Base-by-base conservation (phyloP, 2,797 vertebrate genomes). In the Psittacula derbiana region DNA sequence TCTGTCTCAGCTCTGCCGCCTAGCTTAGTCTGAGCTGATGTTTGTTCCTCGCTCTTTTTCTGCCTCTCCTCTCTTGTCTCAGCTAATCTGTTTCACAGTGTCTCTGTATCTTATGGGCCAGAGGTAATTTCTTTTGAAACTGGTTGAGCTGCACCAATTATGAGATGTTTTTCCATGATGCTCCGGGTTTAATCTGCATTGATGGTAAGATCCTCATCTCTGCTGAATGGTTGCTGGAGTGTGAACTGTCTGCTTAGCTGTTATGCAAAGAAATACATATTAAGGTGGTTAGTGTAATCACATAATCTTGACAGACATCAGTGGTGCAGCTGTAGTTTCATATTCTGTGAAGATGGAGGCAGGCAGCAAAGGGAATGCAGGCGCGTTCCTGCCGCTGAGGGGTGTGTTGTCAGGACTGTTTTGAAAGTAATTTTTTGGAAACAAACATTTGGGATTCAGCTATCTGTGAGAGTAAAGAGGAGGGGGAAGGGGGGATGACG, bases 231-330 rank as follows among this genome's bases (percentile, higher is more conserved):
- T 90, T 90, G 73, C 52, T 80, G 60, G 52, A 47, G 65, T 80
- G 46, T 85, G 65, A 92, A 82, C 73, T 74, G 50, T 82, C 94
- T 92, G 67, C 52, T 92, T 85, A 88, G 57, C 52, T 90, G 53
- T 66, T 90, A 82, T 46, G 24, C 75, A 80, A 94, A 93, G 79
- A 86, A 92, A 92, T 72, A 70, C 43, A 80, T 79, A 80, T 85
- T 87, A 86, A 89, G 66, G 36, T 61, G 36, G 75, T 83, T 83
- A 83, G 38, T 55, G 38, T 85, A 90, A 89, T 83, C 58, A 66
- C 75, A 89, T 69, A 88, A 90, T 83, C 75, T 82, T 88, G 91
- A 57, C 58, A 92, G 91, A 80, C 79, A 31, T 69, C 1, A 4
- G 40, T 61, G 50, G 41, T 1, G 2, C 57, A 72, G 57, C 61